phyloP scores from a whole-genome alignment of 2,888 invertebrate genomes.

The Arctia plantaginis region DNA sequence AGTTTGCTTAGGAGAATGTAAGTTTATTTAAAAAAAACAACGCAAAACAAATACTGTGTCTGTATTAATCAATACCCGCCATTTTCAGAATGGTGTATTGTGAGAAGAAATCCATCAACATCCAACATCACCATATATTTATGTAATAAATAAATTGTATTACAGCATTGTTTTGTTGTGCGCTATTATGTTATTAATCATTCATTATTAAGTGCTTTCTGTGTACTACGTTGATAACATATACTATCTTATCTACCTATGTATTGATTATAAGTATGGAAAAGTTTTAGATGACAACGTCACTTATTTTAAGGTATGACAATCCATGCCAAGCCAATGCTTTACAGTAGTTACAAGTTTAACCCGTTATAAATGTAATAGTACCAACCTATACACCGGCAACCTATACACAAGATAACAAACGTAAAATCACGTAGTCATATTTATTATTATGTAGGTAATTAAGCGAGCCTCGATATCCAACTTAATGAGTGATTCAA shows the following conservation, averaged over 20 bases:
- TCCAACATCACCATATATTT: not conserved
- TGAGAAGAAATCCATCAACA: too few species aligned
- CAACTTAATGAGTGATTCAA: constrained; percentile 29
- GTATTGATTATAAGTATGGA: not conserved
- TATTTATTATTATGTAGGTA: constrained; percentile 3
- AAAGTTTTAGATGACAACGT: not conserved
- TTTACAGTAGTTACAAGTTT: not conserved
- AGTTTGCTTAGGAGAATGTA: too few species aligned
- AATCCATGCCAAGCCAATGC: too few species aligned
- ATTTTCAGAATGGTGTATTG: too few species aligned
- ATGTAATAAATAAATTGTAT: not conserved
- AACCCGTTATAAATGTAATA: not conserved
- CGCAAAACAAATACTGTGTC: too few species aligned
- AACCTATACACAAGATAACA: not conserved
- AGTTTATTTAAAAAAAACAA: too few species aligned
- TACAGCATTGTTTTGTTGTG: not conserved
- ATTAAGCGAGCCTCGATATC: constrained; percentile 29
- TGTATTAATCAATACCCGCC: too few species aligned
- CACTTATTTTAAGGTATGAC: not conserved
- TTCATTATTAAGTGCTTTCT: not conserved
- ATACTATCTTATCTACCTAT: not conserved
- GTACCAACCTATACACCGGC: not conserved
- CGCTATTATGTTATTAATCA: not conserved
- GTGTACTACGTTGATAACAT: not conserved
- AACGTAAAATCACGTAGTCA: not conserved